Conservation (phyloP, 2,888 invertebrate species). For the Diogma glabrata region DNA sequence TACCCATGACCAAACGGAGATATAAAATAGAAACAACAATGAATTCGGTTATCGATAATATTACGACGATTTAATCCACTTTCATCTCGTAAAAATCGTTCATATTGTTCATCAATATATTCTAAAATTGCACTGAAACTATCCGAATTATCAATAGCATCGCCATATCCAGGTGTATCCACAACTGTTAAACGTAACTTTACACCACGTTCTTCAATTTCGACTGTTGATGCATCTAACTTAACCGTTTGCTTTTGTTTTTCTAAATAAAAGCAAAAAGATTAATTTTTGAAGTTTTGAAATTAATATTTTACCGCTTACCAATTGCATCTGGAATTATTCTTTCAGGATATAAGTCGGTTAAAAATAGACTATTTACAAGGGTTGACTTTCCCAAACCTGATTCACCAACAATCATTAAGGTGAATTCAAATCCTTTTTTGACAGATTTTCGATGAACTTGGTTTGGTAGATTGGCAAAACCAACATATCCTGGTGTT, state of each 20-base stretch:
- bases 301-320: constrained; percentile 40
- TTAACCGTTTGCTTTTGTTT: constrained; percentile 87
- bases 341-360: constrained; percentile 89
- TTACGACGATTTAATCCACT: constrained; percentile 92
- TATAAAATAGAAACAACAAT: constrained; percentile 96
- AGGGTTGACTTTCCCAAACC: constrained; percentile 92
- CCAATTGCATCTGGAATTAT: constrained; percentile 79
- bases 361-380: constrained; percentile 88
- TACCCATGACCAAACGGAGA: constrained; percentile 95
- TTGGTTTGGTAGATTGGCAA: constrained; percentile 89
- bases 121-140: constrained; percentile 87
- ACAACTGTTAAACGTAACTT: constrained; percentile 87
- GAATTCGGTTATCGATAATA: constrained; percentile 93
- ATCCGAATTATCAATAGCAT: constrained; percentile 88
- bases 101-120: constrained; percentile 96
- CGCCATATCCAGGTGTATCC: constrained; percentile 93
- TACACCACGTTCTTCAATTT: constrained; percentile 92
- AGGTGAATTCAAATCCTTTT: constrained; percentile 93
- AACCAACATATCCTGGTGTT: constrained; percentile 67
- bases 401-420: constrained; percentile 91
- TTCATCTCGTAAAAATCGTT: constrained; percentile 81
- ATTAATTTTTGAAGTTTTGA: neutral
- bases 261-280: constrained; percentile 42
- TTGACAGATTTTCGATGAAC: constrained; percentile 95
- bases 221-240: constrained; percentile 88